Base-by-base conservation (phyloP, 2,797 vertebrate genomes). In the Notamacropus eugenii region DNA sequence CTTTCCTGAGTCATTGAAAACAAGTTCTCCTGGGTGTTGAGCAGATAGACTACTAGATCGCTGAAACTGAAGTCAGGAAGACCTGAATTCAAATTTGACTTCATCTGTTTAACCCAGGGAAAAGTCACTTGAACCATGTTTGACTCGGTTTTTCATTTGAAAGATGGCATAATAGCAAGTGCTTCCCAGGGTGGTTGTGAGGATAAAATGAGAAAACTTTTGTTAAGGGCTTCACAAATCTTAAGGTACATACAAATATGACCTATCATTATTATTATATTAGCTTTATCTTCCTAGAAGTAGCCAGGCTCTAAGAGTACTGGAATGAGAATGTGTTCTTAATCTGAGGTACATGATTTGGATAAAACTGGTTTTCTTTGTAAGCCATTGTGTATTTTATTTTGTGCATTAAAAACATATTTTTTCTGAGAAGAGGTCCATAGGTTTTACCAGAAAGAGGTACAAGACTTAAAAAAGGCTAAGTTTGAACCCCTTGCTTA, bases 301-400 rank as follows among this genome's bases (percentile, higher is more conserved):
- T 90, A 54, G n/a, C 94, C 92, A 58, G 3, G 92, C 55, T 95
- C 82, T 59, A 92, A 94, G 93, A 95, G 90, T 52, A 96, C 91
- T 92, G 31, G 55, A 40, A 82, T 82, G 40, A 82, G 22, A 46
- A 27, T 46, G 40, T 46, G 22, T 82, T 82, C 40, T 82, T 82
- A 82, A 82, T 22, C 74, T 82, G 9, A 13, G 19, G n/a, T 46
- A 40, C n/a, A 24, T 40, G 67, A 74, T 40, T 74, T 40, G n/a
- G 46, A 74, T 82, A 46, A 74, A 24, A 46, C 19, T 46, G 0
- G 1, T 40, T 82, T 82, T 2, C 19, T 82, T 82, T 46, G n/a
- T 46, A 82, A 46, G 19, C 22, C 9, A 67, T n/a, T 27, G n/a
- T 27, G 19, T 46, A 82, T 82, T 82, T 46, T 82, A 82, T 82